Base-by-base conservation (phyloP, 2,888 invertebrate species). In the Neoitamus cyanurus region DNA sequence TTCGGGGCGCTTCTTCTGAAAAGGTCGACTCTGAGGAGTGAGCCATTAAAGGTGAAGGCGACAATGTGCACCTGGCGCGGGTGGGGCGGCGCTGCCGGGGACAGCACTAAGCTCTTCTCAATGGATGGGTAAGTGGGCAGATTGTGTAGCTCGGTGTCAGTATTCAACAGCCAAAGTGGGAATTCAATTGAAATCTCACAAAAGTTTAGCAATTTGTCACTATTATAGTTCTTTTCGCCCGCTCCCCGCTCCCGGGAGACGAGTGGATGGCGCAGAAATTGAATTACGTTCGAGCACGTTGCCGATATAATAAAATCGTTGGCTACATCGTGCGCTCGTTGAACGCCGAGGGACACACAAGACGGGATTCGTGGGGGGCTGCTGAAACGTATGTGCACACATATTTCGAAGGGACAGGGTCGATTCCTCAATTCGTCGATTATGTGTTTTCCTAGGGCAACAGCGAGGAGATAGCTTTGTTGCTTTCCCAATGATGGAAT, bases 201-300 rank as follows among this genome's bases (percentile, higher is more conserved):
- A 36, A 75, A 75, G 75, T 75, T 75, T 37, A 75, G 75, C 75
- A 75, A 75, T 75, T 75, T 75, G 75, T 75, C 75, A 75, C 75
- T 75, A 75, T 36, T 75, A 75, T 75, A 75, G 75, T 75, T 34
- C 15, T 58, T 58, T 58, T 58, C 25, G 25, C 15, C 15, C 48
- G 48, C 9, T 25, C 25, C 7, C 7, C 25, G 1, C 58, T 75
- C 36, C 75, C 15, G 20, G 25, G 13, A 11, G 37, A 5, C 36
- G 25, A 37, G 13, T 36, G 37, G 37, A 75, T 75, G 36, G 75
- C 11, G 37, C 7, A 36, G 36, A 75, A 75, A 75, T 75, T 75
- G 75, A 75, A 36, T 75, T 75, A 75, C 31, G 75, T 34, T 75
- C 15, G 25, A 37, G 75, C 75, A 75, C 34, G 36, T 75, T 75